phyloP scores from a whole-genome alignment of 2,797 vertebrate genomes.

The Oryzias sinensis region DNA sequence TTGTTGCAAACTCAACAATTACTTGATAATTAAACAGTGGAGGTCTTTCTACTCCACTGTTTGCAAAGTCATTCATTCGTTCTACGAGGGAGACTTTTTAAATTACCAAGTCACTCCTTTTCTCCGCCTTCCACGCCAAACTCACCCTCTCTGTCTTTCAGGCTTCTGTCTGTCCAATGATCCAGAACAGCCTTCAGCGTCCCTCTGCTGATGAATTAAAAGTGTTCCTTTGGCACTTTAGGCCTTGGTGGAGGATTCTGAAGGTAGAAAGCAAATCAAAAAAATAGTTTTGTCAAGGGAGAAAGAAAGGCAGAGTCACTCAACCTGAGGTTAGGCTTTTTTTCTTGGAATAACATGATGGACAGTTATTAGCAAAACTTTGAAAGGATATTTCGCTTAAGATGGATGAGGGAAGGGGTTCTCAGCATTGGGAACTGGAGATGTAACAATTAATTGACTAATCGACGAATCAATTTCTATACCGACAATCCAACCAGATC shows the following conservation, averaged over 20 bases:
- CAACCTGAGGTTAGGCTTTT: conserved; percentile 16
- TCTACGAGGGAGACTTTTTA: conserved; percentile 61
- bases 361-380: conserved; percentile 28
- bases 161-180: conserved; percentile 64
- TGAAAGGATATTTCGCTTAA: neutral
- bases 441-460: too few species aligned
- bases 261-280: conserved; percentile 50
- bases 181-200: conserved; percentile 67
- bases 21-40: conserved; percentile 72
- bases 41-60: conserved; percentile 56
- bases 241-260: conserved; percentile 48
- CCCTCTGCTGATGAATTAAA: conserved; percentile 66
- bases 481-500: too few species aligned
- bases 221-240: conserved; percentile 62
- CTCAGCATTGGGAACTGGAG: too few species aligned
- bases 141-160: conserved; percentile 50
- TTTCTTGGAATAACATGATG: conserved; percentile 17
- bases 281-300: conserved; percentile 37
- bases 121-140: conserved; percentile 23
- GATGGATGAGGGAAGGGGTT: too few species aligned
- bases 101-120: conserved; percentile 63
- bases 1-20: conserved; percentile 69
- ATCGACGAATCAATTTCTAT: too few species aligned
- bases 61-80: conserved; percentile 64
- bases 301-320: conserved; percentile 19